Percentiles rank a stretch among this genome's conserved stretches.
phyloP scores from a whole-genome alignment of 1,140 invertebrate species.

The Oncopeltus fasciatus region DNA sequence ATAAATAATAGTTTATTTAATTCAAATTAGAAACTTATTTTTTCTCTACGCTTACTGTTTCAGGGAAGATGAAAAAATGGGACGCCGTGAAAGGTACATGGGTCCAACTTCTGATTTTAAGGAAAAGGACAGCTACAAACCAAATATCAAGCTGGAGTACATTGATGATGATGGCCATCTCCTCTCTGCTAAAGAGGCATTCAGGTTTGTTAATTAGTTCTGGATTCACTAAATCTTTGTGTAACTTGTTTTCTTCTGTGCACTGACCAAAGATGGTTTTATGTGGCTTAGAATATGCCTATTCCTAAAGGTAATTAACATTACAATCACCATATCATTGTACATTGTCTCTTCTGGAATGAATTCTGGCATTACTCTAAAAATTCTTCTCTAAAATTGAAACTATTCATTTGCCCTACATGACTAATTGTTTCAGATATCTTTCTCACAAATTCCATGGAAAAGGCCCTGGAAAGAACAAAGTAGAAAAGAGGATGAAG shows the following conservation, averaged over 20 bases:
- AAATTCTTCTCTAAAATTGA: no score
- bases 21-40: no score
- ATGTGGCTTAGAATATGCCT: no score
- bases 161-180: slow-evolving; percentile 88
- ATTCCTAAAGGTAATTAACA: no score
- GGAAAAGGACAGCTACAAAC: slow-evolving; percentile 86
- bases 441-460: slow-evolving; percentile 97
- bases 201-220: slow-evolving; percentile 40
- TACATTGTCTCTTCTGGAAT: no score
- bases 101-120: slow-evolving; percentile 84
- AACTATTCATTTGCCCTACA: background rate
- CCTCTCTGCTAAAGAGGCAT: slow-evolving; percentile 91
- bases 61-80: slow-evolving; percentile 72
- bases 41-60: no score
- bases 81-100: slow-evolving; percentile 60
- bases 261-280: no score
- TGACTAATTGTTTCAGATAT: slow-evolving; percentile 39
- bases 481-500: slow-evolving; percentile 91
- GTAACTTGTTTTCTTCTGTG: no score
- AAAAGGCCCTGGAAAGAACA: slow-evolving; percentile 97
- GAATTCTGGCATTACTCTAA: no score
- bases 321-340: no score
- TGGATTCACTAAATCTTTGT: background rate
- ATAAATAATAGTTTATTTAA: no score
- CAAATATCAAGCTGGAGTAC: slow-evolving; percentile 93